These are phyloP conservation scores for Enteromius radiatus DNA, from an alignment of 2,797 vertebrate genomes.

Conservation along the genomic window DNA sequence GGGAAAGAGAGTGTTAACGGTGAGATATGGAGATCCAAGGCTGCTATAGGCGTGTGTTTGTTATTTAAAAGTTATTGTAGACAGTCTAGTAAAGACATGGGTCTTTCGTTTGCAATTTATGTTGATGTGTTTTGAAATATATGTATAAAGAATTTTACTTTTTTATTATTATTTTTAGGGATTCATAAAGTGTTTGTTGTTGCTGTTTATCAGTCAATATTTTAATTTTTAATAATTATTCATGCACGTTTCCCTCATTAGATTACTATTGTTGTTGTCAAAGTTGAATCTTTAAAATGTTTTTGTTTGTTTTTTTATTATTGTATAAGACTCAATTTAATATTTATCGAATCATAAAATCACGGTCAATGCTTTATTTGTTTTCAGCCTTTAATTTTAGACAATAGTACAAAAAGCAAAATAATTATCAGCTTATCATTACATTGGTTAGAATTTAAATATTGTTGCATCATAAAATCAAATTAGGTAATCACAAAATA, in stretches of 20 bases:
- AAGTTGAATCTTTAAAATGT: background rate
- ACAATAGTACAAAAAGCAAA: background rate
- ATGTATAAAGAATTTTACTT: background rate
- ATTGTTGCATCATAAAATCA: background rate
- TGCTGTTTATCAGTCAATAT: background rate
- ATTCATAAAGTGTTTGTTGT: background rate
- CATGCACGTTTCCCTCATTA: background rate
- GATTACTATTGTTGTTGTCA: background rate
- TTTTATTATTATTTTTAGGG: background rate
- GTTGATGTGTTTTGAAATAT: background rate
- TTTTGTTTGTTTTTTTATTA: background rate
- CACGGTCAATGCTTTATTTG: no score
- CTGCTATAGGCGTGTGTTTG: conserved; percentile 49
- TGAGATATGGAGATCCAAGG: background rate
- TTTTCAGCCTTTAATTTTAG: background rate
- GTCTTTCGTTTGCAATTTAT: background rate
- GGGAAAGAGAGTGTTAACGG: background rate
- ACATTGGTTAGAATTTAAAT: no score
- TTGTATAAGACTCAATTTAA: background rate
- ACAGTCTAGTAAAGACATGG: background rate
- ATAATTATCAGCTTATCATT: background rate
- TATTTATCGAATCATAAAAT: background rate
- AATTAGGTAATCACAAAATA: background rate
- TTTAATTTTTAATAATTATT: background rate
- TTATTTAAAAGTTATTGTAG: background rate